Conservation (phyloP, 2,888 invertebrate genomes). For the Amphimallon solstitiale region DNA sequence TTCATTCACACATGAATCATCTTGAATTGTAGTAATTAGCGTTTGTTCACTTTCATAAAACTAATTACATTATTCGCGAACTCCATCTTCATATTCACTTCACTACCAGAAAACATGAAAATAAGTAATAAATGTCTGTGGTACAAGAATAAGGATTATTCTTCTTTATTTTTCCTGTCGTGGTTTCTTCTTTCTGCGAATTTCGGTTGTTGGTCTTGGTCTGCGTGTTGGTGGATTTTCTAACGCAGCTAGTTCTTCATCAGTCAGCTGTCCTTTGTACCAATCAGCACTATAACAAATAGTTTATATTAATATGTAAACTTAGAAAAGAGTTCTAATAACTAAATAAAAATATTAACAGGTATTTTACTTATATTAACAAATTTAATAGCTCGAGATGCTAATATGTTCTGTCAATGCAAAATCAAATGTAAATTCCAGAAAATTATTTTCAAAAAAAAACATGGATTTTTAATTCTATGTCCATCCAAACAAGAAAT, state of each 20-base stretch:
- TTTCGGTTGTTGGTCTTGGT: constrained; percentile 67
- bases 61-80: neutral
- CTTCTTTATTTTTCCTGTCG: constrained; percentile 44
- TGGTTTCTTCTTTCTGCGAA: constrained; percentile 62
- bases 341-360: neutral
- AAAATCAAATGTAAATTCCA: too few relatives aligned
- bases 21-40: neutral
- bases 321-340: neutral
- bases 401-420: too few relatives aligned
- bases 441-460: too few relatives aligned
- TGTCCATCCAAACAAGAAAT: too few relatives aligned
- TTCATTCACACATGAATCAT: constrained; percentile 2
- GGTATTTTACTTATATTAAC: too few relatives aligned
- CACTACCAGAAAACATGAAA: neutral
- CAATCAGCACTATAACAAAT: constrained; percentile 78
- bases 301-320: neutral
- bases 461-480: too few relatives aligned
- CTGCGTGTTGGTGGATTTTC: constrained; percentile 80
- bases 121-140: constrained; percentile 12
- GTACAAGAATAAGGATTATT: neutral
- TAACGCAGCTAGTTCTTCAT: constrained; percentile 79
- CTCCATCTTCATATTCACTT: neutral
- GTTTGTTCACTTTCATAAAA: neutral
- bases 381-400: too few relatives aligned
- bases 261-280: constrained; percentile 87